Base-by-base conservation (phyloP, 2,113 vertebrate genomes). In the Sardina pilchardus region DNA sequence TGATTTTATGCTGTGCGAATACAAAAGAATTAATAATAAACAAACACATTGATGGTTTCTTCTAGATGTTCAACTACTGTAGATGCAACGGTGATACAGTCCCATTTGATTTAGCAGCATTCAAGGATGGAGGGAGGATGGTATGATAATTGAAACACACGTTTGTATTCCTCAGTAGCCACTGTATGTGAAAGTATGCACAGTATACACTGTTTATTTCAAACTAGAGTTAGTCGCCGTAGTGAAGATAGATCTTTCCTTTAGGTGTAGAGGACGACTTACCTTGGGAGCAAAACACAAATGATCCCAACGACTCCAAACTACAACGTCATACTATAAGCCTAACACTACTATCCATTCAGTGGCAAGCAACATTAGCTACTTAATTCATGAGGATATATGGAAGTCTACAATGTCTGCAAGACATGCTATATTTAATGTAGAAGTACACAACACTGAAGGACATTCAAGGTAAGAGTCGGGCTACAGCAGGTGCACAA, bases 1-100 rank as follows among this genome's bases (percentile, higher is more conserved):
- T 71, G 45, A 86, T 92, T 91, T 85, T 86, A 44, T 78, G 82
- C 83, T 88, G 87, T 83, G 80, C 16, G 83, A 88, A 88, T 92
- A 88, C 45, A 39, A 88, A 71, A 85, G 84, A 90, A 87, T 30
- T 30, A 26, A 26, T 26, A 7, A 26, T 30, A 26, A 26, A 71
- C n/a, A 71, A 71, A 78, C 71, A 78, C 4, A 78, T 34, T 34
- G 71, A 36, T 78, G 71, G 10, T 17, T 78, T 78, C 6, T 71
- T 2, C 26, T 30, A 71, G 63, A 71, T 26, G 63, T 30, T 34
- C 34, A 14, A 17, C 8, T 34, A n/a, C n/a, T n/a, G n/a, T n/a
- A 78, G 34, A 34, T 36, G 34, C 2, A 75, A 63, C 24, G 59
- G 30, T 75, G 67, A 9, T 75, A 36, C 26, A 4, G 26, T 75